Percentiles rank a stretch among this genome's conserved stretches.
Evolutionary conservation across 2,113 vertebrate genomes (phyloP).

Genomic region (Sterrhoptilus dennistouni): DNA sequence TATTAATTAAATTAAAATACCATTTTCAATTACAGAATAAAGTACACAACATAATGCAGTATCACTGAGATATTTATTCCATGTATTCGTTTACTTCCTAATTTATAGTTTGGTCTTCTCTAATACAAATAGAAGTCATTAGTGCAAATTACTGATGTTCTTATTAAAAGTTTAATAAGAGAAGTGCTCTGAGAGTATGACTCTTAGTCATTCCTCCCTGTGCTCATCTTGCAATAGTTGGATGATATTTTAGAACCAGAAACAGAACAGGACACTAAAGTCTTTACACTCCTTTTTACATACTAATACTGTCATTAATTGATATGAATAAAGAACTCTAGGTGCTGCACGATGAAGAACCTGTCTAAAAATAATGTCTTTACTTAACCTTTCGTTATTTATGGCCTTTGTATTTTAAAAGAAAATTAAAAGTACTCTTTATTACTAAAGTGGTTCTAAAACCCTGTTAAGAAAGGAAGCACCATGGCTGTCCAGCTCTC

Average conservation of each 20-base stretch:
- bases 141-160: slow-evolving; percentile 22
- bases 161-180: slow-evolving; percentile 30
- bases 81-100: neutral
- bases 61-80: neutral
- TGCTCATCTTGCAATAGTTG: neutral
- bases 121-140: slow-evolving; percentile 16
- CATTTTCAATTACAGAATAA: slow-evolving; percentile 7
- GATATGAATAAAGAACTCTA: neutral
- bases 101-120: neutral
- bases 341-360: neutral
- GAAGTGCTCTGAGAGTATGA: neutral
- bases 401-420: neutral
- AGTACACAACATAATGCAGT: neutral
- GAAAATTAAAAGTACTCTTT: neutral
- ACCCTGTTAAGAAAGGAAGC: neutral
- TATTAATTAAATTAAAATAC: slow-evolving; percentile 3
- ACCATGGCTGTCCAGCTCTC: neutral
- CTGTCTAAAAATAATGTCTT: slow-evolving; percentile 5
- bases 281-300: neutral
- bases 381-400: neutral
- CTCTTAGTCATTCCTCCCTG: neutral
- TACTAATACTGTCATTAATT: neutral
- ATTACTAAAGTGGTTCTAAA: neutral
- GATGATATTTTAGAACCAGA: neutral
- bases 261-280: neutral